Base-by-base conservation (phyloP, 2,797 vertebrate species). In the Pseudochirops cupreus region DNA sequence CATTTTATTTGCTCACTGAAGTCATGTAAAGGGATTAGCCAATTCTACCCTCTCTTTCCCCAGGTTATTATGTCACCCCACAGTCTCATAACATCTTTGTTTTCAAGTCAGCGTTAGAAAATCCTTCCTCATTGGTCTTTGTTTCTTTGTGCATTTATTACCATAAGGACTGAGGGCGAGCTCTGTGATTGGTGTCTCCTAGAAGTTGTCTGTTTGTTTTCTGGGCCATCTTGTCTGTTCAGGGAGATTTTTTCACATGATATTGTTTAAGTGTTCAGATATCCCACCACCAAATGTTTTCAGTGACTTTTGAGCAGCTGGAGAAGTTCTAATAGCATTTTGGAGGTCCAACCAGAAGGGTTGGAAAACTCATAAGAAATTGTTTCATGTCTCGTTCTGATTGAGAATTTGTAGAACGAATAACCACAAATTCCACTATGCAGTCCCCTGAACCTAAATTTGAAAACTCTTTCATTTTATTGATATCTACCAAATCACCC, bases 401-500 rank as follows among this genome's bases (percentile, higher is more conserved):
- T 29, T 92, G 13, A 59, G 94, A 39, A 62, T n/a, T 93, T 26
- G 74, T 33, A 55, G 89, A 58, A 28, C 89, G 59, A 59, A 90
- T 94, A 92, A 90, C 46, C 50, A 53, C 29, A 33, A 92, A 29
- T 33, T 92, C 56, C 67, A 46, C 59, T 87, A 26, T 1, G 26
- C 12, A n/a, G 56, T 91, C 31, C 50, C 62, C 90, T 91, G 46
- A 94, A 93, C 33, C 67, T 91, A 89, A 95, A 56, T 87, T 28
- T 91, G 57, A 87, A 92, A 5, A 31, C 53, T 52, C 67, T 7
- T 82, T 1, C 14, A 87, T 57, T 95, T 74, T n/a, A 5, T 94
- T 46, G 93, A 90, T 90, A 39, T 52, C 39, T 13, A 33, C 91
- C 31, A 91, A 0, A 57, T 29, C 26, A 92, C 16, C 33, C 29